These are phyloP conservation scores for Forbesichthys agassizii DNA, from an alignment of 2,113 vertebrate species.

Conservation along the genomic window DNA sequence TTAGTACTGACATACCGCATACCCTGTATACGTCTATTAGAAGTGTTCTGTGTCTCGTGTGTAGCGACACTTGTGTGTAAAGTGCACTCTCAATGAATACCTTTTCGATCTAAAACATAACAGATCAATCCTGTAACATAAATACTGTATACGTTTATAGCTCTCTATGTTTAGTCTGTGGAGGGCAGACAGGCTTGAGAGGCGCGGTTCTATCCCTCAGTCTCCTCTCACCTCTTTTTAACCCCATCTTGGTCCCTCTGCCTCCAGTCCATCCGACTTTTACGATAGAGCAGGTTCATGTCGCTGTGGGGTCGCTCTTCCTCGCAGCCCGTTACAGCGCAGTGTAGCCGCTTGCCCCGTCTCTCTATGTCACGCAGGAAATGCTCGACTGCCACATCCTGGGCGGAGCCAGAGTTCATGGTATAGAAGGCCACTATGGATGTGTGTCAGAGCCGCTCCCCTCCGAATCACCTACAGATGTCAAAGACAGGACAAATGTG, in stretches of 20 bases:
- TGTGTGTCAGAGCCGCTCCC: constrained; percentile 47
- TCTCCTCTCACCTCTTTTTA: constrained; percentile 76
- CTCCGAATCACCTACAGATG: constrained; percentile 64
- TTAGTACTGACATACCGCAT: no score
- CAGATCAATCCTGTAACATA: no score
- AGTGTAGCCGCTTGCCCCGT: constrained; percentile 81
- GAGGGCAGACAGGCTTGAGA: no score
- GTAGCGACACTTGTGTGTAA: no score
- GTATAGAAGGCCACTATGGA: constrained; percentile 72
- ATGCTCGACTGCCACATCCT: constrained; percentile 85
- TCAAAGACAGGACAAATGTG: constrained; percentile 38
- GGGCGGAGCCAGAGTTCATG: constrained; percentile 84
- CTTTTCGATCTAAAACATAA: no score
- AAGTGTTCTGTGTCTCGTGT: no score
- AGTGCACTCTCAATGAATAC: no score
- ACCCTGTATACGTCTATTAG: no score
- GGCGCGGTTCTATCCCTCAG: not conserved
- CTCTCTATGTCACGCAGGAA: constrained; percentile 86
- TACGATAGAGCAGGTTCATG: constrained; percentile 84
- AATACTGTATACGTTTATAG: no score
- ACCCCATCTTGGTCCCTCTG: constrained; percentile 77
- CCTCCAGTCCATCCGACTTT: constrained; percentile 82
- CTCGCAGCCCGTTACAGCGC: constrained; percentile 79
- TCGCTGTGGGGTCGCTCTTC: constrained; percentile 74
- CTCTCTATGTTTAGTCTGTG: no score